phyloP scores from a whole-genome alignment of 2,113 vertebrate species.

The Ia io region DNA sequence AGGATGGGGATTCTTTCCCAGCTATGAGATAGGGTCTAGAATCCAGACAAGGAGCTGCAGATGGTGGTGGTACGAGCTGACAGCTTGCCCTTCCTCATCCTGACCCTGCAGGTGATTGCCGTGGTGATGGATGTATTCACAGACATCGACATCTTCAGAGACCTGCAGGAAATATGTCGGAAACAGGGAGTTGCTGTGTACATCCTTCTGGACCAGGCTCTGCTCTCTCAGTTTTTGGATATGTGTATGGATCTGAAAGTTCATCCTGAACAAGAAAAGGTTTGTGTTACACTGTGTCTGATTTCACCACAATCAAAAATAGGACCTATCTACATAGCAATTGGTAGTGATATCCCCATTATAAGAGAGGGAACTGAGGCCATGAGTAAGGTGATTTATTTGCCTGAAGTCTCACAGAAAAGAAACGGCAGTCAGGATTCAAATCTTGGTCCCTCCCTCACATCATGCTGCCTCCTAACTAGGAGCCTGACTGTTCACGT shows the following conservation, averaged over 20 bases:
- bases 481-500: not conserved
- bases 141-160: conserved; percentile 94
- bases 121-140: conserved; percentile 97
- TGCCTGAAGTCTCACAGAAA: not conserved
- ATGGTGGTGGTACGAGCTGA: not conserved
- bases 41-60: rapidly evolving
- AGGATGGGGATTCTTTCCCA: not conserved
- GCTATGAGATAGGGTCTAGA: not conserved
- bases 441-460: not conserved
- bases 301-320: not conserved
- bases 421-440: not conserved
- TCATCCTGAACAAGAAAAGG: conserved; percentile 89
- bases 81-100: not conserved
- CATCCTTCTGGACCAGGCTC: conserved; percentile 92
- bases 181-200: conserved; percentile 91
- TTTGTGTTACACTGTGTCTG: conserved; percentile 70
- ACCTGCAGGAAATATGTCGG: conserved; percentile 91
- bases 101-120: conserved; percentile 90
- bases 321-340: no score
- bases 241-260: conserved; percentile 92
- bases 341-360: no score
- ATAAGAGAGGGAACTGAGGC: not conserved
- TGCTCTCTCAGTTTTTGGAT: conserved; percentile 88
- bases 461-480: not conserved
- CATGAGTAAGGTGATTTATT: not conserved